Evolutionary conservation across 2,888 invertebrate genomes (phyloP).

Genomic region (Hypercompe scribonia): DNA sequence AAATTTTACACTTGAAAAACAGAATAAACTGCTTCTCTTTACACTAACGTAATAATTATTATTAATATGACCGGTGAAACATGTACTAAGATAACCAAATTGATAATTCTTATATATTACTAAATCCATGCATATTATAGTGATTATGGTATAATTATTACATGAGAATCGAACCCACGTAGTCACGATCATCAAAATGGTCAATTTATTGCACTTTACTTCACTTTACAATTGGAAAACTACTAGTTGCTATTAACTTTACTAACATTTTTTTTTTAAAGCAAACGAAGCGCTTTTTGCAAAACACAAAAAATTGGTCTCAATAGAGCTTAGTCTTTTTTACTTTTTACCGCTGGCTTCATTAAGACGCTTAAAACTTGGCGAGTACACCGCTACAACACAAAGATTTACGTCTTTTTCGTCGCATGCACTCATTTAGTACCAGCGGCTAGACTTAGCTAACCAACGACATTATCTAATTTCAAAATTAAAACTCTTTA

Average conservation of each 20-base stretch:
- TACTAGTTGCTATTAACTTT: constrained; percentile 13
- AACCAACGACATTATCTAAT: constrained; percentile 24
- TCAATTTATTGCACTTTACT: too few species aligned
- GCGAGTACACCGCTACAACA: constrained; percentile 31
- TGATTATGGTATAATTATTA: too few species aligned
- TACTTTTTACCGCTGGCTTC: constrained; percentile 48
- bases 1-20: too few species aligned
- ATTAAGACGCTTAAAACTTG: constrained; percentile 61
- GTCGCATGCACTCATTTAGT: constrained; percentile 43
- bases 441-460: constrained; percentile 38
- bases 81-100: too few species aligned
- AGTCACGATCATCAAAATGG: background rate
- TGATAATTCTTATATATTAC: too few species aligned
- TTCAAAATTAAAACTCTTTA: constrained; percentile 26
- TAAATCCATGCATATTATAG: too few species aligned
- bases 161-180: background rate
- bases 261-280: constrained; percentile 26
- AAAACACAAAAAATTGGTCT: constrained; percentile 28
- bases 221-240: too few species aligned
- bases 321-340: constrained; percentile 26
- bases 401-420: constrained; percentile 44
- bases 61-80: too few species aligned
- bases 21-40: too few species aligned
- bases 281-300: constrained; percentile 36
- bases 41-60: too few species aligned